These are phyloP conservation scores for Leontocebus nigricollis DNA, from an alignment of 2,797 vertebrate species.

Conservation along the genomic window DNA sequence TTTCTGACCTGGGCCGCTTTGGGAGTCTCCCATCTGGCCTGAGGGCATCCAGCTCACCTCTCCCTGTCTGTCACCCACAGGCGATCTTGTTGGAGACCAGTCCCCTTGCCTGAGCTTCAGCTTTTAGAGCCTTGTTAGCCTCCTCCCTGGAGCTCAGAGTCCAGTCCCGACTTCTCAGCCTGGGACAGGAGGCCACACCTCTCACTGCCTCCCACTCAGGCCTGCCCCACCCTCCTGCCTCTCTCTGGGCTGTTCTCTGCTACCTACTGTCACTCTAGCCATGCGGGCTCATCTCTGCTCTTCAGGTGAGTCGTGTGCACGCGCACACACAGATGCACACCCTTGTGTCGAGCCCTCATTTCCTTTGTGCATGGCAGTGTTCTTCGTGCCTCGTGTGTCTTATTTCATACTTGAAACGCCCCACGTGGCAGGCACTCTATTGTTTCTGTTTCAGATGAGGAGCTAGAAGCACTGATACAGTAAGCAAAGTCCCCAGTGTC, in stretches of 20 bases:
- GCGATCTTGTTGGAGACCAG: rapidly evolving
- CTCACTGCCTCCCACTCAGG: neutral
- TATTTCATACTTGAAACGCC: neutral
- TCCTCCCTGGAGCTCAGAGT: no score
- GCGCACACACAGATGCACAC: rapidly evolving
- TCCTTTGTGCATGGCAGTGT: neutral
- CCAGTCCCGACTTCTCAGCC: neutral
- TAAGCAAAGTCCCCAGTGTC: no score
- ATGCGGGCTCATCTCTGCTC: rapidly evolving
- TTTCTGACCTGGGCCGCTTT: no score
- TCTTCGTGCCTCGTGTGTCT: rapidly evolving
- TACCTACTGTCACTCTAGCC: neutral
- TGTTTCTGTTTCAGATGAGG: rapidly evolving
- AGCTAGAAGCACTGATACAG: neutral
- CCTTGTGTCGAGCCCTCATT: rapidly evolving
- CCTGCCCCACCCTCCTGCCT: neutral
- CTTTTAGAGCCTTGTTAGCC: neutral
- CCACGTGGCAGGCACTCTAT: rapidly evolving
- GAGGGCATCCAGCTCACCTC: rapidly evolving
- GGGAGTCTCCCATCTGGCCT: neutral
- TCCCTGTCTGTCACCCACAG: rapidly evolving
- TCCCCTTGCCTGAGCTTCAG: neutral
- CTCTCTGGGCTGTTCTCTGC: neutral
- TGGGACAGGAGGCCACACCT: neutral
- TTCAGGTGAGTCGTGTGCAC: neutral